These are phyloP conservation scores for Lepeophtheirus salmonis DNA, from an alignment of 1,140 invertebrate species.

Conservation along the genomic window DNA sequence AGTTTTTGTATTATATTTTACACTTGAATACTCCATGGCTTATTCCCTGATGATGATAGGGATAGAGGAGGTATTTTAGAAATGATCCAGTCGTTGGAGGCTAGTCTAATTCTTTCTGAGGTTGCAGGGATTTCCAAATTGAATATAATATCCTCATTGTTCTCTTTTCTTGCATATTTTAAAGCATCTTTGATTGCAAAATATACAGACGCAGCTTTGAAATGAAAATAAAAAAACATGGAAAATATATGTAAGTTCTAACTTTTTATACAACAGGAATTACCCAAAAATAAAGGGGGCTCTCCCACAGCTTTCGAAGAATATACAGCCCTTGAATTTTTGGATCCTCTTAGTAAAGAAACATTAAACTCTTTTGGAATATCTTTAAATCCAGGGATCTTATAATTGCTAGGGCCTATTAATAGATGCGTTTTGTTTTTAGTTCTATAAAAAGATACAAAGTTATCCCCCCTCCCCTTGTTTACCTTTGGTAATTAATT, in stretches of 20 bases:
- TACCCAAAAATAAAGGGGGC: conserved; percentile 61
- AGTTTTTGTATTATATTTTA: neutral
- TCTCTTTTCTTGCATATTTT: conserved; percentile 47
- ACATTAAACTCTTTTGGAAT: conserved; percentile 71
- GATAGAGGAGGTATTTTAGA: too few species aligned
- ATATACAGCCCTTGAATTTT: conserved; percentile 66
- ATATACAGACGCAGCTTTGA: conserved; percentile 59
- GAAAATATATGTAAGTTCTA: neutral
- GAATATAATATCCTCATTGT: conserved; percentile 44
- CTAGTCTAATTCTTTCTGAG: conserved; percentile 66
- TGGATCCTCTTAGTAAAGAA: conserved; percentile 59
- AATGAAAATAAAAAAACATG: too few species aligned
- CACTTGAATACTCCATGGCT: neutral
- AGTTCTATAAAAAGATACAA: neutral
- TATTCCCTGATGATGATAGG: neutral
- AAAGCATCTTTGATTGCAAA: conserved; percentile 82
- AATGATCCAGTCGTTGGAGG: conserved; percentile 62
- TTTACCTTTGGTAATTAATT: neutral
- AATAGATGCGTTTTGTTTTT: conserved; percentile 37
- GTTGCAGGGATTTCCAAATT: conserved; percentile 66
- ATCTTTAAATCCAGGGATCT: conserved; percentile 47
- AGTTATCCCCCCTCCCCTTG: neutral
- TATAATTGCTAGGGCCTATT: conserved; percentile 74
- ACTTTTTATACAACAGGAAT: neutral
- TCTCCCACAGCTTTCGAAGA: conserved; percentile 93